These are phyloP conservation scores for Leptodactylus fuscus DNA, from an alignment of 2,113 vertebrate species.

Conservation along the genomic window DNA sequence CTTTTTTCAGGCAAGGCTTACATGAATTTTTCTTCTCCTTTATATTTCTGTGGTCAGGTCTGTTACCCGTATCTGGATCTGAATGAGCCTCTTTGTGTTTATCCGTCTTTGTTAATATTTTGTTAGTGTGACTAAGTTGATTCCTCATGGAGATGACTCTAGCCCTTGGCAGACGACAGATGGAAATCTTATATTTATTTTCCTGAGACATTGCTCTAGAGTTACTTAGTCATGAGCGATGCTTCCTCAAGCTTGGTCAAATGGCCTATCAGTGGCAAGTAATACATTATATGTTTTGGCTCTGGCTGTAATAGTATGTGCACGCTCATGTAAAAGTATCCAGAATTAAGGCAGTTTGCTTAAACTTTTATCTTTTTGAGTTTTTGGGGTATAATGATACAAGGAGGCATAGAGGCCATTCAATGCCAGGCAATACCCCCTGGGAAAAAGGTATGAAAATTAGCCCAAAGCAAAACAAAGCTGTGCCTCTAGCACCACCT, in stretches of 20 bases:
- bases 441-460: too few relatives aligned
- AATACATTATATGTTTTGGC: background rate
- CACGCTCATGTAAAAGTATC: background rate
- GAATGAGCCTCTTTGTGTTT: slow-evolving; percentile 41
- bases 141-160: slow-evolving; percentile 47
- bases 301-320: background rate
- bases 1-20: background rate
- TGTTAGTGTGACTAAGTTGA: slow-evolving; percentile 50
- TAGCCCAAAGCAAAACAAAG: too few relatives aligned
- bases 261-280: background rate
- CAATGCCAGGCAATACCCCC: too few relatives aligned
- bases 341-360: background rate
- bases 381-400: too few relatives aligned
- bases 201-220: slow-evolving; percentile 30
- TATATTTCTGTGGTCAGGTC: background rate
- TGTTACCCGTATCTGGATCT: background rate
- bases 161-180: slow-evolving; percentile 46
- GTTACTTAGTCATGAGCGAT: slow-evolving; percentile 42
- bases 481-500: too few relatives aligned
- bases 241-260: background rate
- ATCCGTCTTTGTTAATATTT: slow-evolving; percentile 41
- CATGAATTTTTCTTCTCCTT: background rate
- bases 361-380: background rate
- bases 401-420: too few relatives aligned
- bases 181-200: slow-evolving; percentile 50